These are phyloP conservation scores for Tokudaia muenninki DNA, from an alignment of 2,797 vertebrate genomes.

Conservation along the genomic window DNA sequence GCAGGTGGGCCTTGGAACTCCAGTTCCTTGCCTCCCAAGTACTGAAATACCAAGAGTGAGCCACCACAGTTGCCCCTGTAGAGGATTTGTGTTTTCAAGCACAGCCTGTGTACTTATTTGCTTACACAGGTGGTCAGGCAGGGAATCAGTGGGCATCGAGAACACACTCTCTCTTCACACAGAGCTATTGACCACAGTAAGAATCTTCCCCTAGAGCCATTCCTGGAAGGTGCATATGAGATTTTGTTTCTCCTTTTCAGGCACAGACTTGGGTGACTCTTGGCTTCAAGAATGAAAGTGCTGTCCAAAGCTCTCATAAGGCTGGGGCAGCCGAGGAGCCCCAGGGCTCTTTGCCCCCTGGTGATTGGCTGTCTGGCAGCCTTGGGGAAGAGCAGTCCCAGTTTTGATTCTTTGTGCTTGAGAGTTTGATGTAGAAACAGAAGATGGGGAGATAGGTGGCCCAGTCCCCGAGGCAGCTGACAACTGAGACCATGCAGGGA, in stretches of 20 bases:
- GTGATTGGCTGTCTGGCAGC: slow-evolving; percentile 14
- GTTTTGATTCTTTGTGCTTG: neutral
- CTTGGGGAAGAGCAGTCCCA: neutral
- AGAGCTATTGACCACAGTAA: neutral
- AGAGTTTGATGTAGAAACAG: slow-evolving; percentile 11
- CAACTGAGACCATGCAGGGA: neutral
- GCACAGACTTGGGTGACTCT: neutral
- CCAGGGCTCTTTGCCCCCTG: neutral
- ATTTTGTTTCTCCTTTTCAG: neutral
- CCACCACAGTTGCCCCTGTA: neutral
- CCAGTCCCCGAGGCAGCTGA: neutral
- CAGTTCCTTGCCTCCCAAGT: neutral
- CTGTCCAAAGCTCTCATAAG: neutral
- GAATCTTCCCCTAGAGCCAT: neutral
- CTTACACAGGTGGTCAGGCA: neutral
- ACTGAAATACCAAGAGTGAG: neutral
- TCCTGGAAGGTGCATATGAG: neutral
- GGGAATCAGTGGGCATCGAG: neutral
- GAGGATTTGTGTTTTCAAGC: neutral
- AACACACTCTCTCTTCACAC: neutral
- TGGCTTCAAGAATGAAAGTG: neutral
- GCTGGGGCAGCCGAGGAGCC: neutral
- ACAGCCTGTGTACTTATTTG: neutral
- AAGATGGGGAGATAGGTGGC: neutral
- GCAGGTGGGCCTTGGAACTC: neutral